Evolutionary conservation across 2,113 vertebrate species (phyloP).

Genomic region (Monopterus albus): DNA sequence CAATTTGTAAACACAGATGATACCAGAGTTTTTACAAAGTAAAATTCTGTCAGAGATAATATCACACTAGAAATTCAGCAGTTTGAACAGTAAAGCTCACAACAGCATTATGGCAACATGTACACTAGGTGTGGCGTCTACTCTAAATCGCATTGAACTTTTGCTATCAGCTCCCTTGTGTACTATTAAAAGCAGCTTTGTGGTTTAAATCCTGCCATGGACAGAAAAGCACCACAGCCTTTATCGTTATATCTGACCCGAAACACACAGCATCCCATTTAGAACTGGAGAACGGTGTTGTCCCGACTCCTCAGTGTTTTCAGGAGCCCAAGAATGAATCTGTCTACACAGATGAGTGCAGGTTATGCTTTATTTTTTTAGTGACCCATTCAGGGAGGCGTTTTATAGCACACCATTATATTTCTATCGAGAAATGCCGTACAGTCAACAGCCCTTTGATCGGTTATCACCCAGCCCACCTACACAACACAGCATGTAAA

Average conservation of each 20-base stretch:
- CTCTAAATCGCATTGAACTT: neutral
- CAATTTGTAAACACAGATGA: slow-evolving; percentile 19
- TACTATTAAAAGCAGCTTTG: neutral
- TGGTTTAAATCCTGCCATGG: neutral
- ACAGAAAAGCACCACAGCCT: slow-evolving; percentile 11
- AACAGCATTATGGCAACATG: slow-evolving; percentile 19
- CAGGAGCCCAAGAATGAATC: slow-evolving; percentile 15
- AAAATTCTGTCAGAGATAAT: neutral
- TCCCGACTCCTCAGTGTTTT: slow-evolving; percentile 43
- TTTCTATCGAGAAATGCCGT: neutral
- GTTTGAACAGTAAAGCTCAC: neutral
- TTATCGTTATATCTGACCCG: slow-evolving; percentile 6
- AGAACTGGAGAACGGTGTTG: neutral
- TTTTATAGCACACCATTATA: neutral
- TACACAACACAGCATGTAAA: neutral
- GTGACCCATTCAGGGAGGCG: neutral
- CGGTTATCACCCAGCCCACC: neutral
- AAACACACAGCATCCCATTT: slow-evolving; percentile 37
- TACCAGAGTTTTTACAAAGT: neutral
- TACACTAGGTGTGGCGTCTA: neutral
- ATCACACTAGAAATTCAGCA: neutral
- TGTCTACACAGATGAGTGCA: slow-evolving; percentile 35
- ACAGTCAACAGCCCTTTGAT: neutral
- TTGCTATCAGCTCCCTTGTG: neutral
- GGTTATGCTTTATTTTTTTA: neutral